Conservation (phyloP, 2,888 invertebrate genomes). For the Agonum fuliginosum region DNA sequence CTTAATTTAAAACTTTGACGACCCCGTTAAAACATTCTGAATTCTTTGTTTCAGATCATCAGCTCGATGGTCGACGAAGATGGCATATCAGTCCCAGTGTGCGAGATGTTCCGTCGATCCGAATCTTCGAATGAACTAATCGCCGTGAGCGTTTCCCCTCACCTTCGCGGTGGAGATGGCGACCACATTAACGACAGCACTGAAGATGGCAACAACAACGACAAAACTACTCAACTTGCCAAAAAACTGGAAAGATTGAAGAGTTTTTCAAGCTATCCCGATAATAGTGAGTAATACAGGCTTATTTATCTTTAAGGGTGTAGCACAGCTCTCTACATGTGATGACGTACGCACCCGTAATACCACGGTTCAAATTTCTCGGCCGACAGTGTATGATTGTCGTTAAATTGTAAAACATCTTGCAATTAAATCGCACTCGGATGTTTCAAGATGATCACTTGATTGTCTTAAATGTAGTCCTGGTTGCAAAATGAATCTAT, state of each 20-base stretch:
- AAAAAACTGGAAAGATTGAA: constrained; percentile 37
- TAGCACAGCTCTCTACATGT: too few relatives aligned
- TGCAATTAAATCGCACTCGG: too few relatives aligned
- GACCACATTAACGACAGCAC: neutral
- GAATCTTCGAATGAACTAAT: constrained; percentile 79
- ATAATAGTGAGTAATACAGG: constrained; percentile 49
- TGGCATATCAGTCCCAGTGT: constrained; percentile 70
- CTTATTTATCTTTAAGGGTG: too few relatives aligned
- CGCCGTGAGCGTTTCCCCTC: constrained; percentile 80
- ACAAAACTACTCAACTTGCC: constrained; percentile 58
- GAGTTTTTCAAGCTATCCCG: neutral
- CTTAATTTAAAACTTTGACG: too few relatives aligned
- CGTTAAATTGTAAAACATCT: too few relatives aligned
- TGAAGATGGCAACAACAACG: constrained; percentile 67
- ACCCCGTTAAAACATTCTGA: too few relatives aligned
- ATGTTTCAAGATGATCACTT: too few relatives aligned
- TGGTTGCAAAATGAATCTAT: too few relatives aligned
- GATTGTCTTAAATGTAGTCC: too few relatives aligned
- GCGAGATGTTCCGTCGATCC: constrained; percentile 83
- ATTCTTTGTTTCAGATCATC: constrained; percentile 4
- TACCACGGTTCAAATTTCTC: too few relatives aligned
- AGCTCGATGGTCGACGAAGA: constrained; percentile 3
- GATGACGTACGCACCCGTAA: too few relatives aligned
- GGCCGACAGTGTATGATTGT: too few relatives aligned
- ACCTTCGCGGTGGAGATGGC: neutral